These are phyloP conservation scores for Petrolisthes cinctipes DNA, from an alignment of 2,888 invertebrate genomes.

Conservation along the genomic window DNA sequence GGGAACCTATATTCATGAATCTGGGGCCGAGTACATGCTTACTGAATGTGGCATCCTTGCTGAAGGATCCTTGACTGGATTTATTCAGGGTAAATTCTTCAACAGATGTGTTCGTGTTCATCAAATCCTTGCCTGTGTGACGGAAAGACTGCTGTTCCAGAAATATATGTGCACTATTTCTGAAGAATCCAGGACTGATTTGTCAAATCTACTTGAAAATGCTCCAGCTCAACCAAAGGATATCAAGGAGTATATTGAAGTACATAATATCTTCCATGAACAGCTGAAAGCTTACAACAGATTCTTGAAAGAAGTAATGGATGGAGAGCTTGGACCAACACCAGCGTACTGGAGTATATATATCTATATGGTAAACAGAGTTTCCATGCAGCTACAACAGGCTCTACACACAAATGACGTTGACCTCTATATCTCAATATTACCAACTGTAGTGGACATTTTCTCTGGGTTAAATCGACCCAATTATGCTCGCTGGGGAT, in stretches of 20 bases:
- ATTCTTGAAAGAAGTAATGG: slow-evolving; percentile 18
- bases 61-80: slow-evolving; percentile 33
- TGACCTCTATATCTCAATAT: too few relatives aligned
- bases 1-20: slow-evolving; percentile 13
- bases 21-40: slow-evolving; percentile 14
- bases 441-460: too few relatives aligned
- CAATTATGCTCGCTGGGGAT: too few relatives aligned
- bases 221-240: neutral
- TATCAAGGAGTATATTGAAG: slow-evolving; percentile 13
- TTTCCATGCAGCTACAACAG: neutral
- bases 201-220: slow-evolving; percentile 8
- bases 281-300: neutral
- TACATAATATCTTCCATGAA: slow-evolving; percentile 2
- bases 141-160: slow-evolving; percentile 13
- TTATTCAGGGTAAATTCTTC: slow-evolving; percentile 20
- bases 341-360: slow-evolving; percentile 16
- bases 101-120: slow-evolving; percentile 30
- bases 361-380: slow-evolving; percentile 22
- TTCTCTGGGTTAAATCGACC: too few relatives aligned
- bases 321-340: neutral
- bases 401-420: too few relatives aligned
- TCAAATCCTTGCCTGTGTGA: slow-evolving; percentile 12
- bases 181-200: slow-evolving; percentile 5
- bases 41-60: slow-evolving; percentile 33
- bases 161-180: neutral